Conservation (phyloP, 2,888 invertebrate genomes). For the Tridacna crocea region DNA sequence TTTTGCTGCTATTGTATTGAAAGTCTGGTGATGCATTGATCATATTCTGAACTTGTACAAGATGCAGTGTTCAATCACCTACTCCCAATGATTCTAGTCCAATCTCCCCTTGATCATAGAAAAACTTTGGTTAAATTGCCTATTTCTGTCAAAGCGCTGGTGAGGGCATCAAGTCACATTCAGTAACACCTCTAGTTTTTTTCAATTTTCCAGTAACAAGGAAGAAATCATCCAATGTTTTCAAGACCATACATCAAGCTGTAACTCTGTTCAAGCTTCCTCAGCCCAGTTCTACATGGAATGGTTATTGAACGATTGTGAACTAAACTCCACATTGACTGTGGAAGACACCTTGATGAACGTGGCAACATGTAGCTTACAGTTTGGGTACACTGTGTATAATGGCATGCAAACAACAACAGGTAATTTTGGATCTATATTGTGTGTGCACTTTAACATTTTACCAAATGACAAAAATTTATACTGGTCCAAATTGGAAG, state of each 20-base stretch:
- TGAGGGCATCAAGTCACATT: no score
- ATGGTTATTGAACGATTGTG: constrained; percentile 43
- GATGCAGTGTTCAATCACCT: no score
- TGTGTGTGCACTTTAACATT: background rate
- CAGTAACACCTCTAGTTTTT: no score
- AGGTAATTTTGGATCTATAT: constrained; percentile 10
- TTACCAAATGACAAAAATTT: no score
- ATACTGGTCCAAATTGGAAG: no score
- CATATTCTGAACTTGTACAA: no score
- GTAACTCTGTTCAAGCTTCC: constrained; percentile 38
- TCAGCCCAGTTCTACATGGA: constrained; percentile 47
- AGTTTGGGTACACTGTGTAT: constrained; percentile 43
- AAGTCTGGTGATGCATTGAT: no score
- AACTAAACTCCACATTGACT: constrained; percentile 29
- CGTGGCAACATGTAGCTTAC: constrained; percentile 34
- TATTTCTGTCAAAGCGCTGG: no score
- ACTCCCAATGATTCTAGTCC: no score
- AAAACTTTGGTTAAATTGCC: no score
- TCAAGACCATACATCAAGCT: constrained; percentile 24
- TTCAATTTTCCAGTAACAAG: constrained; percentile 30
- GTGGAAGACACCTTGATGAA: constrained; percentile 32
- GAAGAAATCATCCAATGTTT: constrained; percentile 40
- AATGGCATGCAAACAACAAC: constrained; percentile 30
- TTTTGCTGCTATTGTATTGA: no score
- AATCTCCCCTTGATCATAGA: no score